These are phyloP conservation scores for Dasypogon diadema DNA, from an alignment of 2,888 invertebrate genomes.

Conservation along the genomic window DNA sequence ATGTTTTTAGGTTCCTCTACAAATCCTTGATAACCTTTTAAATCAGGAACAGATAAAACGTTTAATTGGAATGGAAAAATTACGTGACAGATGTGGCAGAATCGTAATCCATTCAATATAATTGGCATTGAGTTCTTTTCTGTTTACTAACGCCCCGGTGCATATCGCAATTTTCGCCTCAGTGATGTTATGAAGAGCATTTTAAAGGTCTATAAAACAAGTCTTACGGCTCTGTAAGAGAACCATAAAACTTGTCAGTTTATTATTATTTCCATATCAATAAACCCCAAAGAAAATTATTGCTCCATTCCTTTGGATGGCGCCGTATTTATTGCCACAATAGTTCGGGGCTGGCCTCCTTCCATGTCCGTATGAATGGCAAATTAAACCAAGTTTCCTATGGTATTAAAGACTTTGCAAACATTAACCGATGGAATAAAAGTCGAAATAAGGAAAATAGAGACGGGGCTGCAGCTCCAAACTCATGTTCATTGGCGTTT, in stretches of 20 bases:
- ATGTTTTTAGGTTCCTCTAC: too few species aligned
- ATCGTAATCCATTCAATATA: too few species aligned
- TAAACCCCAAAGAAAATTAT: constrained; percentile 24
- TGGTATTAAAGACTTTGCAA: constrained; percentile 4
- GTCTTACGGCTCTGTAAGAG: neutral
- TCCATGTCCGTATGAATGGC: neutral
- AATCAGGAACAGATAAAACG: too few species aligned
- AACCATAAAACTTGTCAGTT: constrained; percentile 29
- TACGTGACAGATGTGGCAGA: too few species aligned
- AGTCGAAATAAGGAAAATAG: neutral
- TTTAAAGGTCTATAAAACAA: constrained; percentile 7
- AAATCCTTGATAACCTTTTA: too few species aligned
- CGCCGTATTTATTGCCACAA: constrained; percentile 15
- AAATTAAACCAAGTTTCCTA: constrained; percentile 26
- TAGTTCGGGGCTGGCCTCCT: neutral
- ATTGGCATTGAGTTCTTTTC: too few species aligned
- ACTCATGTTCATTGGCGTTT: neutral
- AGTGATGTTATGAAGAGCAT: constrained; percentile 14
- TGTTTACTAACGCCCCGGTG: too few species aligned
- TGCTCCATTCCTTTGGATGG: constrained; percentile 5
- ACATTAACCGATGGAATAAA: constrained; percentile 5
- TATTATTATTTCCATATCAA: constrained; percentile 41
- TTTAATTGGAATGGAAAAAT: too few species aligned
- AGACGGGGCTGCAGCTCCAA: neutral
- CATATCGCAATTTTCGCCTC: constrained; percentile 1